Conservation (phyloP, 2,888 invertebrate species). For the Metallyticus violacea region DNA sequence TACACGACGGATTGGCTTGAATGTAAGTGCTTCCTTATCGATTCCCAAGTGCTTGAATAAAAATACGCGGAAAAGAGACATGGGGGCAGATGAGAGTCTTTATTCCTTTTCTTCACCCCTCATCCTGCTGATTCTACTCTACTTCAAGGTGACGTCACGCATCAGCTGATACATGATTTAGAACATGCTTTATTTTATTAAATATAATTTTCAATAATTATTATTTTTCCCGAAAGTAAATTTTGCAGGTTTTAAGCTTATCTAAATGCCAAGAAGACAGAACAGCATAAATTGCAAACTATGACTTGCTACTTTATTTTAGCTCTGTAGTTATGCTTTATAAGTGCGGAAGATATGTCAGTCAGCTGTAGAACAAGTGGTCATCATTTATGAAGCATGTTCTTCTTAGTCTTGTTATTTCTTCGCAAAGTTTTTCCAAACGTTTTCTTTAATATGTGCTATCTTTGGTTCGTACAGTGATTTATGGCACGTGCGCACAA, state of each 20-base stretch:
- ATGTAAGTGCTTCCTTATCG: conserved; percentile 21
- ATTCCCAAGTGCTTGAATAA: conserved; percentile 15
- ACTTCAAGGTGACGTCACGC: neutral
- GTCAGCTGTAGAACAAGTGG: too few relatives aligned
- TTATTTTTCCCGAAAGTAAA: neutral
- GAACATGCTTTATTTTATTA: neutral
- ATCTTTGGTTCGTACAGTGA: too few relatives aligned
- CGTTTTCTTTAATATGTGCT: too few relatives aligned
- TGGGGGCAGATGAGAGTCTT: neutral
- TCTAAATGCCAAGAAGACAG: too few relatives aligned
- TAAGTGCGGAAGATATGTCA: too few relatives aligned
- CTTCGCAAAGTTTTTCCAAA: too few relatives aligned
- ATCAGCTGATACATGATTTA: neutral
- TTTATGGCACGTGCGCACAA: too few relatives aligned
- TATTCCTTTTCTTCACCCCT: conserved; percentile 2
- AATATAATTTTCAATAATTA: neutral
- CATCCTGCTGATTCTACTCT: neutral
- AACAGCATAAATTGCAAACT: too few relatives aligned
- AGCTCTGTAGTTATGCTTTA: too few relatives aligned
- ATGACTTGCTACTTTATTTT: too few relatives aligned
- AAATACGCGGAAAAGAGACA: conserved; percentile 3
- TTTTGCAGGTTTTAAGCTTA: neutral
- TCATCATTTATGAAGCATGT: too few relatives aligned
- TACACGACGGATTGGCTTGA: conserved; percentile 8
- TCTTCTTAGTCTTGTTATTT: too few relatives aligned